Conservation (phyloP, 2,888 invertebrate genomes). For the Luperina nickerlii region DNA sequence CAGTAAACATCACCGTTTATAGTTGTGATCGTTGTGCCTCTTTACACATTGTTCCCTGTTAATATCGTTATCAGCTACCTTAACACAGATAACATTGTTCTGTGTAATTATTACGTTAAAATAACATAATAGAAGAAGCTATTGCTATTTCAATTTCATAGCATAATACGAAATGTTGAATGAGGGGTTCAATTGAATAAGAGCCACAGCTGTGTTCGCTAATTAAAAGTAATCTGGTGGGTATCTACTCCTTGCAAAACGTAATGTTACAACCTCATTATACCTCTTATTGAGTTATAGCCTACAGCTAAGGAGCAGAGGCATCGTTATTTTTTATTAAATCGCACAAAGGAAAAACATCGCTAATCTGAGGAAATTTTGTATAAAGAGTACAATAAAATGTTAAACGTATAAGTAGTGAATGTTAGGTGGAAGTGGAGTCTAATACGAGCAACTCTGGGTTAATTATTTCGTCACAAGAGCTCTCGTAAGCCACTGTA, state of each 20-base stretch:
- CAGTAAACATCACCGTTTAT: slow-evolving; percentile 69
- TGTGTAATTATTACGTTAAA: slow-evolving; percentile 43
- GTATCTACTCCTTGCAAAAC: slow-evolving; percentile 58
- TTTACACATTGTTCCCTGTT: slow-evolving; percentile 45
- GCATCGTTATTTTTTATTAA: slow-evolving; percentile 63
- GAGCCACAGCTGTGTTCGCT: slow-evolving; percentile 64
- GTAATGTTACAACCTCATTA: slow-evolving; percentile 69
- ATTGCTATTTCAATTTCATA: slow-evolving; percentile 52
- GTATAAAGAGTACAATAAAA: slow-evolving; percentile 74
- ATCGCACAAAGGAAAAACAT: slow-evolving; percentile 53
- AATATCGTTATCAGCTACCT: slow-evolving; percentile 45
- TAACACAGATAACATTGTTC: slow-evolving; percentile 32
- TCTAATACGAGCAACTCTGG: slow-evolving; percentile 85
- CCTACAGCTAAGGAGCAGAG: slow-evolving; percentile 60
- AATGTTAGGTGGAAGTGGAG: slow-evolving; percentile 78
- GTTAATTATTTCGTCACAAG: slow-evolving; percentile 90
- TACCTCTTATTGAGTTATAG: slow-evolving; percentile 66
- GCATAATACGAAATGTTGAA: slow-evolving; percentile 46
- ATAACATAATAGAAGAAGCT: slow-evolving; percentile 44
- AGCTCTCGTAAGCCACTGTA: slow-evolving; percentile 88
- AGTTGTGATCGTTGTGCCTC: slow-evolving; percentile 57
- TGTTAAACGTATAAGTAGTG: slow-evolving; percentile 77
- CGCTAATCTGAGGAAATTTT: slow-evolving; percentile 61
- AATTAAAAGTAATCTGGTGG: slow-evolving; percentile 68
- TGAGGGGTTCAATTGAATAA: slow-evolving; percentile 55